Evolutionary conservation across 2,797 vertebrate species (phyloP), one percentile per base, ranked within the genome.

Genomic region (Sarcophilus harrisii): DNA sequence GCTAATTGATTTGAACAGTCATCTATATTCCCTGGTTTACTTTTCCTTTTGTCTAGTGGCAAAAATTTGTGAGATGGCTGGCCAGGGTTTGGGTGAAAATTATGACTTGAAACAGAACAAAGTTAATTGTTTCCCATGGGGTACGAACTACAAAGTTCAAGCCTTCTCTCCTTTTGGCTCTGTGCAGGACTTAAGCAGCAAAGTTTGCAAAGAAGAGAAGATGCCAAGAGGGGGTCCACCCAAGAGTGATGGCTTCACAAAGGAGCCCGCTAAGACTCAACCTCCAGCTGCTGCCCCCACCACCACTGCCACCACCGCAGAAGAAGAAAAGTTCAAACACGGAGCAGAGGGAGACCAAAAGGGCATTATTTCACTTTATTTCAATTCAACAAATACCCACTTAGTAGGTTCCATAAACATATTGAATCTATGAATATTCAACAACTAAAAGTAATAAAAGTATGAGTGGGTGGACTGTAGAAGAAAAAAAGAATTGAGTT

Each of bases 311-410:
- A 96, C 98, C 97, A 97, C 98, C 94, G 96, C 99, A 92, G 98
- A 97, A 21, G 90, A 98, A 96, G 97, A 97, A 97, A 98, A 98
- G 96, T 98, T 92, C 98, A 98, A 98, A 98, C 98, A 98, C 94
- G 98, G 97, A 97, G 98, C 97, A 93, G 99, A 99, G 97, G 99
- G 98, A 96, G 99, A 99, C 98, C 99, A 99, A 98, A 99, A 99
- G 99, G 99, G 99, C 99, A 99, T 99, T 98, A n/a, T n/a, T 57
- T 90, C 29, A 93, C 38, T 52, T 45, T 16, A 92, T 81, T 90
- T 59, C 90, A 66, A 49, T 21, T 38, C 45, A 96, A 29, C 24
- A 45, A 81, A 87, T 27, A 81, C 10, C 38, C 38, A 87, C 38
- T 27, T 87, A 49, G 73, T 62, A 54, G 59, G 3, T 21, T 18